A percentile compares a stretch with the other conserved stretches of the same genome.
Evolutionary conservation across 1,140 invertebrate genomes (phyloP).

Genomic region (Euura saliciscinereae): DNA sequence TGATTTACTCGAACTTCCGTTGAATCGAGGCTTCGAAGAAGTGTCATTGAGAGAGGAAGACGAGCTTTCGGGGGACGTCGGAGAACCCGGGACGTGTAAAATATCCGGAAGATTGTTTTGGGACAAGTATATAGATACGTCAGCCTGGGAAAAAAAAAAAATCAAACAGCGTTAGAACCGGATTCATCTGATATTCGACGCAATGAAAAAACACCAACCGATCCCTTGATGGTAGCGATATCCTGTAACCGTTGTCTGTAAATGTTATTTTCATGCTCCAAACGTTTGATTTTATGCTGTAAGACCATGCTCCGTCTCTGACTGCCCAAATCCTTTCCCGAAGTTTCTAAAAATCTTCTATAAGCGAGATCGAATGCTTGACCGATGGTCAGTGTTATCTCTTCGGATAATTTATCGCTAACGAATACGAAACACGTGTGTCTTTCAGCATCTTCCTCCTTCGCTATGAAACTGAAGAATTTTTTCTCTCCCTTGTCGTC

Average conservation of each 20-base stretch:
- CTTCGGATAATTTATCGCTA: conserved; percentile 94
- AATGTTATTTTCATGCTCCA: conserved; percentile 75
- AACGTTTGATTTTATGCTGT: conserved; percentile 74
- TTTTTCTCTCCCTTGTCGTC: conserved; percentile 97
- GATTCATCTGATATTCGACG: neutral
- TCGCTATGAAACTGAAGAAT: conserved; percentile 97
- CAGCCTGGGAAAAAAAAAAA: conserved; percentile 46
- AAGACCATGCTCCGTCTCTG: conserved; percentile 73
- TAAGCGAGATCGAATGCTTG: conserved; percentile 98
- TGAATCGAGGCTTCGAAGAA: conserved; percentile 40
- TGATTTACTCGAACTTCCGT: conserved; percentile 39
- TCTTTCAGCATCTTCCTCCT: conserved; percentile 81
- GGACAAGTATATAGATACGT: conserved; percentile 58
- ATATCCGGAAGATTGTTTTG: conserved; percentile 62
- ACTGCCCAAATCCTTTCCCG: conserved; percentile 75
- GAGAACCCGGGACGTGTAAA: conserved; percentile 52
- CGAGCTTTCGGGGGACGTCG: conserved; percentile 23
- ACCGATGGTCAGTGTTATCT: conserved; percentile 95
- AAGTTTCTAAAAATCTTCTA: conserved; percentile 79
- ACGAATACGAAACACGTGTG: conserved; percentile 97
- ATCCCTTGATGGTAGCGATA: conserved; percentile 59
- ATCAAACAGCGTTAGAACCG: no score
- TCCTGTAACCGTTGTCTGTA: conserved; percentile 72
- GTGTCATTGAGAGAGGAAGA: conserved; percentile 34
- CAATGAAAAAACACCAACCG: conserved; percentile 37